Percentiles rank a stretch among this genome's conserved stretches.
Evolutionary conservation across 1,140 invertebrate species (phyloP).

Genomic region (Aphelinus atriplicis): DNA sequence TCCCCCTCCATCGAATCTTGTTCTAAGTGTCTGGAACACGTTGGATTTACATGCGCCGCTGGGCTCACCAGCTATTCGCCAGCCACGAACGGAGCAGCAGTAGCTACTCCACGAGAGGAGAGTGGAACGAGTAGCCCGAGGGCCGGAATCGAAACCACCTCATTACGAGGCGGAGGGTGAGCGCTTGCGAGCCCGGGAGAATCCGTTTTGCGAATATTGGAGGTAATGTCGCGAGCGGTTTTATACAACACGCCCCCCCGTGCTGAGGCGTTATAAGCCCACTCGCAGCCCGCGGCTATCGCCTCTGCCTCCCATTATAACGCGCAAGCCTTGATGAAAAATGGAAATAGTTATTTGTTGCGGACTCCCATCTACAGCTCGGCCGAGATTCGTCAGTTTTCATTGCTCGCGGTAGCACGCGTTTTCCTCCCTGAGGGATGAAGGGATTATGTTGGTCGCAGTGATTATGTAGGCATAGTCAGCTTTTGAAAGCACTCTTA

Average conservation of each 20-base stretch:
- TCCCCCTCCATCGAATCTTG: slow-evolving; percentile 18
- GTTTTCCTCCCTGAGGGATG: background rate
- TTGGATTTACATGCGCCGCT: slow-evolving; percentile 10
- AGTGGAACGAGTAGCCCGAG: slow-evolving; percentile 49
- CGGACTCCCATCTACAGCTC: slow-evolving; percentile 18
- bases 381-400: slow-evolving; percentile 9
- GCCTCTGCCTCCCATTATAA: background rate
- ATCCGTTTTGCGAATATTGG: slow-evolving; percentile 67
- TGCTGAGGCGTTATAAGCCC: slow-evolving; percentile 42
- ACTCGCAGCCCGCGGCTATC: slow-evolving; percentile 29
- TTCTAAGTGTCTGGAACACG: slow-evolving; percentile 43
- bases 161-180: slow-evolving; percentile 58
- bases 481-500: slow-evolving; percentile 24
- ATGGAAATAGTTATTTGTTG: slow-evolving; percentile 60
- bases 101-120: slow-evolving; percentile 35
- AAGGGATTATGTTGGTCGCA: slow-evolving; percentile 15
- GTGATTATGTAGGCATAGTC: slow-evolving; percentile 26
- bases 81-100: slow-evolving; percentile 51
- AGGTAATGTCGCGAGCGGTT: slow-evolving; percentile 66
- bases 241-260: slow-evolving; percentile 57
- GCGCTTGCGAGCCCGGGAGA: slow-evolving; percentile 51
- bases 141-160: slow-evolving; percentile 67
- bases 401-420: slow-evolving; percentile 21
- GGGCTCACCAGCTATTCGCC: slow-evolving; percentile 24
- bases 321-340: slow-evolving; percentile 56